Evolutionary conservation across 2,888 invertebrate species (phyloP).

Genomic region (Eilema depressum): DNA sequence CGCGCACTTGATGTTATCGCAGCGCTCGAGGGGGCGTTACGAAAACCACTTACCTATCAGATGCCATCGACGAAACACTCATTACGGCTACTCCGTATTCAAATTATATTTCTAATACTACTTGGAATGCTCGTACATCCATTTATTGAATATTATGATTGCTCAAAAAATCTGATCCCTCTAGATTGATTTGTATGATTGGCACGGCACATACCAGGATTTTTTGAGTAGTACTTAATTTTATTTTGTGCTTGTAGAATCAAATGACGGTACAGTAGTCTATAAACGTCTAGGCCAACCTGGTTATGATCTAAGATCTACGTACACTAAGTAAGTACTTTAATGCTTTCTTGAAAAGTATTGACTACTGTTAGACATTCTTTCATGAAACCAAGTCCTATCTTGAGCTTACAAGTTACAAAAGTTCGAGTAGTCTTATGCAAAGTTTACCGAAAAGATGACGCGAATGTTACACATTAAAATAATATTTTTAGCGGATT

Average conservation of each 20-base stretch:
- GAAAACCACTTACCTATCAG: slow-evolving; percentile 85
- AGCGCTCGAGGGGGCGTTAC: slow-evolving; percentile 80
- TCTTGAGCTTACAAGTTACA: neutral
- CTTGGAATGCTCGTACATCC: slow-evolving; percentile 33
- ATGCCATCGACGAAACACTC: slow-evolving; percentile 75
- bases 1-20: slow-evolving; percentile 76
- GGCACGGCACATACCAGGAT: neutral
- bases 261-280: too few species aligned
- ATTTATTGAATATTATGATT: slow-evolving; percentile 52
- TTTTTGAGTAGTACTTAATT: neutral
- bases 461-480: too few species aligned
- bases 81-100: slow-evolving; percentile 80
- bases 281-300: neutral
- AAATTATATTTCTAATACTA: slow-evolving; percentile 58
- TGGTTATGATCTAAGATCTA: neutral
- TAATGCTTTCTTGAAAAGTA: neutral
- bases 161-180: slow-evolving; percentile 52
- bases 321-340: neutral
- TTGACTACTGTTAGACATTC: too few species aligned
- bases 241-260: neutral
- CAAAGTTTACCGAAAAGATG: too few species aligned
- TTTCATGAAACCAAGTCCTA: neutral
- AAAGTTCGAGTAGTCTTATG: too few species aligned
- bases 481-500: too few species aligned
- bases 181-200: slow-evolving; percentile 41